Conservation (phyloP, 1,140 invertebrate species). For the Procambarus clarkii region DNA sequence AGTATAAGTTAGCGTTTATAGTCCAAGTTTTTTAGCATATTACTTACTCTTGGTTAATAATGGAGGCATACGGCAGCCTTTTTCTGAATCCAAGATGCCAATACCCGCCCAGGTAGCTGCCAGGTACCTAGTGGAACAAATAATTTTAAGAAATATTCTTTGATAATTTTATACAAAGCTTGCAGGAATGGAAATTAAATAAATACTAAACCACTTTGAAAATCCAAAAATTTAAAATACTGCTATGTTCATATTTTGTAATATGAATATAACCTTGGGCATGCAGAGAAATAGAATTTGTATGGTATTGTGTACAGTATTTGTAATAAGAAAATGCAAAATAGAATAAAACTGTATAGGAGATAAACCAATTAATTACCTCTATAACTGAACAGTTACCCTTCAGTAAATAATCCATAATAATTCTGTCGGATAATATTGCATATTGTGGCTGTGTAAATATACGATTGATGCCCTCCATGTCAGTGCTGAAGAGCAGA, state of each 20-base stretch:
- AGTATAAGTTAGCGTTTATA: background rate
- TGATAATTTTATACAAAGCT: no score
- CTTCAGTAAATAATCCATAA: constrained; percentile 15
- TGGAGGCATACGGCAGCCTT: background rate
- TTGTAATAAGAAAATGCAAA: no score
- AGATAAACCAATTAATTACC: background rate
- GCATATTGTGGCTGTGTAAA: background rate
- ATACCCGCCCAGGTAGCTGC: background rate
- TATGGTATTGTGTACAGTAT: no score
- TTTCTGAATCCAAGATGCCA: constrained; percentile 5
- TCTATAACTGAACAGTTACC: constrained; percentile 28
- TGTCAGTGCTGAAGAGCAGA: background rate
- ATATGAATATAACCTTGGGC: no score
- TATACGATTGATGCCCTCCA: constrained; percentile 10
- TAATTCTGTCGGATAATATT: constrained; percentile 3
- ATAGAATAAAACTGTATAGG: no score
- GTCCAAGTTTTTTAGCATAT: background rate
- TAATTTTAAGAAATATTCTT: no score
- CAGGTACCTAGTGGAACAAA: background rate
- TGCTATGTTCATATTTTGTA: no score
- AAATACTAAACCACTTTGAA: no score
- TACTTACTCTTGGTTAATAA: constrained; percentile 13
- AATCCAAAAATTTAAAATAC: no score
- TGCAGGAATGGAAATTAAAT: no score
- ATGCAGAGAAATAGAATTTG: no score